Base-by-base conservation (phyloP, 2,797 vertebrate species). In the Phaenicophaeus curvirostris region DNA sequence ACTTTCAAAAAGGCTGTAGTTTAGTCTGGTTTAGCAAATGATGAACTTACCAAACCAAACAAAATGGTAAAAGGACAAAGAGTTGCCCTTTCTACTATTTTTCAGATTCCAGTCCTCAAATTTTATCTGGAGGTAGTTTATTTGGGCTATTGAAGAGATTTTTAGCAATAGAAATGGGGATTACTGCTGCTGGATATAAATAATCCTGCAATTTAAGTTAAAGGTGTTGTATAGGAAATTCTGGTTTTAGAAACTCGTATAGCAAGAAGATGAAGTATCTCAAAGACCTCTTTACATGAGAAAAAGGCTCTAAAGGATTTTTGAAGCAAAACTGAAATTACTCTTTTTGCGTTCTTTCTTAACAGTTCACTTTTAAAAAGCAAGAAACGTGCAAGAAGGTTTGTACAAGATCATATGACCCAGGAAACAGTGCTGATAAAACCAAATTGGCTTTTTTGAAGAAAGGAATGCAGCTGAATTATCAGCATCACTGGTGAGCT, bases 391-490 rank as follows among this genome's bases (percentile, higher is more conserved):
- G 98, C 82, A 63, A 95, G 66, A 28, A 73, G 24, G 98, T 99
- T 69, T 99, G 99, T 96, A 94, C 93, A 31, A 99, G 98, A 90
- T 90, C 73, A 1, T 99, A 99, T 68, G 97, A 97, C 69, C 94
- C 97, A 71, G 69, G 9, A 88, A 85, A 61, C 42, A 78, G 95
- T 41, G 93, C 96, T 4, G 98, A 98, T 91, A 95, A 65, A 51
- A 77, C 87, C 77, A 98, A 97, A 73, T 95, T 99, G 92, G 97
- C 98, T 37, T 99, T 99, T 94, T 97, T 99, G 48, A 99, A 99
- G 96, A 98, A 98, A 97, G 98, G 98, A 97, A 99, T 99, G 97
- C 98, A 98, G 65, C 44, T 99, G 83, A 99, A 99, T 96, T 99
- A 99, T 92, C 98, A 99, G 50, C 99, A 99, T 96, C 99, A 99